phyloP scores from a whole-genome alignment of 2,888 invertebrate genomes.

The Rhamnusium bicolor region DNA sequence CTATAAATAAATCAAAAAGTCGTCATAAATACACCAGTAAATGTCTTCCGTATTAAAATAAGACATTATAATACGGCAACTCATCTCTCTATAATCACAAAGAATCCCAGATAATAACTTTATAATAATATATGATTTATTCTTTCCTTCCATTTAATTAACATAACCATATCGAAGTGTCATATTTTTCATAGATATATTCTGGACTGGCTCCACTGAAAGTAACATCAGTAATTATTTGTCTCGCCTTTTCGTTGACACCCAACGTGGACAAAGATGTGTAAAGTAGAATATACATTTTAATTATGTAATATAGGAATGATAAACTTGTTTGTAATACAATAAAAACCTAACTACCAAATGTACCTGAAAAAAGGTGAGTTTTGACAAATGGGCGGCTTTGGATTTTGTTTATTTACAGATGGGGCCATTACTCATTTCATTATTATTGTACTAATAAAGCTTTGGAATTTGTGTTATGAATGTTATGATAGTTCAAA shows the following conservation, averaged over 20 bases:
- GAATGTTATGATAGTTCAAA: background rate
- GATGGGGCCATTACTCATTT: background rate
- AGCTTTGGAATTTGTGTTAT: background rate
- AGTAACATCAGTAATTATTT: conserved; percentile 47
- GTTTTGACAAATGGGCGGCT: background rate
- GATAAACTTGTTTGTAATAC: conserved; percentile 41
- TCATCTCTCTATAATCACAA: background rate
- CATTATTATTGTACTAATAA: background rate
- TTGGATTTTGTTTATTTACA: background rate
- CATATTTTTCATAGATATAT: conserved; percentile 45
- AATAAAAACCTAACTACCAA: background rate
- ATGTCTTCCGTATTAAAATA: background rate
- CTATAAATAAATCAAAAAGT: background rate
- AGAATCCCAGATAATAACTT: conserved; percentile 1
- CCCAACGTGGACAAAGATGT: conserved; percentile 26
- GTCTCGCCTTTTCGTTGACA: conserved; percentile 30
- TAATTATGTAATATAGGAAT: conserved; percentile 51
- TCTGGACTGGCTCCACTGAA: conserved; percentile 24
- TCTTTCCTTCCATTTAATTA: conserved; percentile 32
- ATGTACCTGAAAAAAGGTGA: background rate
- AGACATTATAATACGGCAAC: background rate
- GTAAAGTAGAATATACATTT: conserved; percentile 44
- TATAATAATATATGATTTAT: conserved; percentile 39
- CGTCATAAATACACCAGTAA: background rate
- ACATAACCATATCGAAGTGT: conserved; percentile 45